These are phyloP conservation scores for Yponomeuta plumbellus DNA, from an alignment of 2,888 invertebrate genomes.

Conservation along the genomic window DNA sequence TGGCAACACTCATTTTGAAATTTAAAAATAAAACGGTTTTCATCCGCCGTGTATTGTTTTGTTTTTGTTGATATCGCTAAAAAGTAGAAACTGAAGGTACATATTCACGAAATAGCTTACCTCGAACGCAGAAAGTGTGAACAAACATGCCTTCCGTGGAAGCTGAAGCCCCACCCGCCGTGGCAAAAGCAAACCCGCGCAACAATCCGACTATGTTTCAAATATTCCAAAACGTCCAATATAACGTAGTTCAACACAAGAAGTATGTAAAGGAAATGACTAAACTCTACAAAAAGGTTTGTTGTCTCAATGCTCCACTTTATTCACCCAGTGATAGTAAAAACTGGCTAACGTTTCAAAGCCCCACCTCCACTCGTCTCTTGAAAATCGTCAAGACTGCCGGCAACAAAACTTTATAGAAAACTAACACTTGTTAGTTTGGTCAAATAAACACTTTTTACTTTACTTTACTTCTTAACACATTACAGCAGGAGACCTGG, in stretches of 20 bases:
- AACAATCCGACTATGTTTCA: conserved; percentile 65
- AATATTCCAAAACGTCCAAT: conserved; percentile 80
- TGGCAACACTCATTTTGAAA: conserved; percentile 9
- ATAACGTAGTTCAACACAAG: conserved; percentile 79
- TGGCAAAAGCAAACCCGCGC: conserved; percentile 55
- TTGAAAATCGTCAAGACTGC: neutral
- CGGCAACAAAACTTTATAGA: no score
- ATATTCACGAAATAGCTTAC: neutral
- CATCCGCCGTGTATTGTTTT: neutral
- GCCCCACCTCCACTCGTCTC: neutral
- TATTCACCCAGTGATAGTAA: conserved; percentile 13
- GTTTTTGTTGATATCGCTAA: neutral
- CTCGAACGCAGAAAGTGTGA: neutral
- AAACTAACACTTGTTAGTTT: no score
- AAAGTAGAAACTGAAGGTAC: neutral
- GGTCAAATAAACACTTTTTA: no score
- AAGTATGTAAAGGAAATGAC: conserved; percentile 78
- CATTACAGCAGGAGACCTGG: no score
- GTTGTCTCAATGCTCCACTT: conserved; percentile 19
- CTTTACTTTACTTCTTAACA: no score
- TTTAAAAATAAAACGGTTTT: conserved; percentile 10
- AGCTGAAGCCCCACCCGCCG: conserved; percentile 8
- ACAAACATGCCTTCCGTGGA: conserved; percentile 16
- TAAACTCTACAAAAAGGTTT: conserved; percentile 79
- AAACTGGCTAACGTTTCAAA: conserved; percentile 16